Base-by-base conservation (phyloP, 2,888 invertebrate genomes). In the Muschampia plurimacula region DNA sequence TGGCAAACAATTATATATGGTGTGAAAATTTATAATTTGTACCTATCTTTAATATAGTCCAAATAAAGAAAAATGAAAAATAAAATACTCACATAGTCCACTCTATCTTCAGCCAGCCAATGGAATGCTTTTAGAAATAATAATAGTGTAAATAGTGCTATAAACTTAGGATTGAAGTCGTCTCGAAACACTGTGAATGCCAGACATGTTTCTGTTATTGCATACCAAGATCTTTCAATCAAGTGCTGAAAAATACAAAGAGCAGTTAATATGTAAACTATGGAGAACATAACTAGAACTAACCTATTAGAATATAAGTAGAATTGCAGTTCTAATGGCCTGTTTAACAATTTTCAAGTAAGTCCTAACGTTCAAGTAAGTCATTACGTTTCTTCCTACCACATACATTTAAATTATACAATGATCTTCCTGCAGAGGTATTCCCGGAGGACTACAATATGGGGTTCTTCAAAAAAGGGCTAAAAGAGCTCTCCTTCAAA, bases 121-220 rank as follows among this genome's bases (percentile, higher is more conserved):
- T 99, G 99, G 95, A 99, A 99, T 88, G 99, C 98, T 95, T 99
- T 99, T 44, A 99, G 94, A 89, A 99, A 99, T 74, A 99, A 95
- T 71, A 99, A 95, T 63, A 99, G 95, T 2, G 99, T 99, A 88
- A 99, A 99, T 73, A 99, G 95, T 41, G 99, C 99, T 81, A 99
- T 98, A 95, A 99, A 99, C 87, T 98, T 98, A 13, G 98, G 98
- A 95, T 98, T 99, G 89, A 99, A 99, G 87, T 99, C 99, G 95
- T 99, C 99, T 85, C 99, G 96, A 91, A 99, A 99, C 10, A 99
- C 99, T 59, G 99, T 99, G 89, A 99, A 99, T 10, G 99, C 99
- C 83, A 99, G 94, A 91, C 99, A 99, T 28, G 99, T 99, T 95
- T 99, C 99, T n/a, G 99, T 99, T 74, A 99, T 97, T 8, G 99